Base-by-base conservation (phyloP, 1,140 invertebrate species). In the Scaptomyza graminum region DNA sequence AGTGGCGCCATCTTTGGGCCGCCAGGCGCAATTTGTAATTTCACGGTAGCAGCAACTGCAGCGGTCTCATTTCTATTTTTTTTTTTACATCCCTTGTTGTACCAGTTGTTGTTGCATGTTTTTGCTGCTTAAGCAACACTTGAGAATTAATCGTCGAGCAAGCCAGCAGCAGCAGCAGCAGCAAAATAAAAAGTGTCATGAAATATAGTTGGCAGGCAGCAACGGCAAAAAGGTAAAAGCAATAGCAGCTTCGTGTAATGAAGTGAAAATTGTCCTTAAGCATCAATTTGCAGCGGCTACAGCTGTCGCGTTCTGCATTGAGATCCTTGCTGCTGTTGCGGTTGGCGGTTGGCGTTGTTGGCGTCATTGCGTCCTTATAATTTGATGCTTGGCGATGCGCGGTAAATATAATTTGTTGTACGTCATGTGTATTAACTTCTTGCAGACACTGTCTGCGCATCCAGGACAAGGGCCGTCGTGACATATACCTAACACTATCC, bases 191-290 rank as follows among this genome's bases (percentile, higher is more conserved):
- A 79, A 43, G 46, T 57, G 37, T 25, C 68, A 65, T 70, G 59
- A 69, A 50, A 63, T 63, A 63, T 63, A 57, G 61, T 71, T 71
- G 52, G 46, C 18, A 64, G 31, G 52, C 9, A 44, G 51, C 44
- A 46, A 18, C 57, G 50, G 62, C 12, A 28, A 28, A 25, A 47
- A 41, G 28, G 41, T 49, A 46, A 22, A 28, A 50, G 12, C 65
- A 43, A 25, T 56, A 60, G 60, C 64, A 46, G 22, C 51, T 63
- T 59, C 70, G 79, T 66, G 83, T 90, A 90, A 90, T 90, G 88
- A 90, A 90, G 88, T 90, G 89, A 90, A 90, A 90, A 90, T 90
- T 90, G 89, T 90, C 84, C 84, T 90, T 80, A 89, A 90, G 89
- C 89, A 74, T 90, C 88, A 90, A 90, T 90, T 90, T 90, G 67